phyloP scores from a whole-genome alignment of 2,888 invertebrate genomes.

The Nephrocerus scutellatus region DNA sequence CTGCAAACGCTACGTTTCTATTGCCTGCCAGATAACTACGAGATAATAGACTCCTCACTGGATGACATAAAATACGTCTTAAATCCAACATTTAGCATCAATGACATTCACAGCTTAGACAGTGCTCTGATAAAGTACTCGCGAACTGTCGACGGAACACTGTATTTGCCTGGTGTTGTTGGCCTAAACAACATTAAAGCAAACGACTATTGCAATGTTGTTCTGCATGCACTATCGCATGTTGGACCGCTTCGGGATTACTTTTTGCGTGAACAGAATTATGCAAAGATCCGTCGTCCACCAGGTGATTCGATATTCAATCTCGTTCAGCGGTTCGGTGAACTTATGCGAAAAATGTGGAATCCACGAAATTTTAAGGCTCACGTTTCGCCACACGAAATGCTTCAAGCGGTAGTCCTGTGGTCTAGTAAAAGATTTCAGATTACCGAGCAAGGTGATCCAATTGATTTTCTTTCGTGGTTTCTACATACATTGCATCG shows the following conservation, averaged over 20 bases:
- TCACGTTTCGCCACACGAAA: slow-evolving; percentile 99
- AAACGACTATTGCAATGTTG: slow-evolving; percentile 99
- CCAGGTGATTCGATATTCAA: slow-evolving; percentile 92
- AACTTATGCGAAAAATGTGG: slow-evolving; percentile 95
- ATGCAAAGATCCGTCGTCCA: slow-evolving; percentile 78
- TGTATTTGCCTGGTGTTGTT: slow-evolving; percentile 96
- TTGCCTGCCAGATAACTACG: slow-evolving; percentile 98
- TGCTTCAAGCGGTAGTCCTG: slow-evolving; percentile 96
- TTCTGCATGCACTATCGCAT: slow-evolving; percentile 90
- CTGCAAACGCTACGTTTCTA: slow-evolving; percentile 95
- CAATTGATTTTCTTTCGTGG: slow-evolving; percentile 97
- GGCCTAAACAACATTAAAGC: slow-evolving; percentile 98
- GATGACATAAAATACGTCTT: slow-evolving; percentile 98
- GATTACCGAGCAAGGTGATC: slow-evolving; percentile 97
- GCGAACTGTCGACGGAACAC: slow-evolving; percentile 90
- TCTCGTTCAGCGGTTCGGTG: slow-evolving; percentile 85
- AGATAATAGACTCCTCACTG: slow-evolving; percentile 93
- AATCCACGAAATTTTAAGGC: slow-evolving; percentile 98
- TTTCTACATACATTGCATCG: slow-evolving; percentile 93
- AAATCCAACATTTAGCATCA: slow-evolving; percentile 87
- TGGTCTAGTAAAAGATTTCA: slow-evolving; percentile 97
- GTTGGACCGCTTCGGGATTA: slow-evolving; percentile 91
- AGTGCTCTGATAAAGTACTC: slow-evolving; percentile 66
- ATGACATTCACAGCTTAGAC: slow-evolving; percentile 78
- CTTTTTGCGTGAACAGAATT: slow-evolving; percentile 90